Base-by-base conservation (phyloP, 2,113 vertebrate genomes). In the Sylvietta virens region DNA sequence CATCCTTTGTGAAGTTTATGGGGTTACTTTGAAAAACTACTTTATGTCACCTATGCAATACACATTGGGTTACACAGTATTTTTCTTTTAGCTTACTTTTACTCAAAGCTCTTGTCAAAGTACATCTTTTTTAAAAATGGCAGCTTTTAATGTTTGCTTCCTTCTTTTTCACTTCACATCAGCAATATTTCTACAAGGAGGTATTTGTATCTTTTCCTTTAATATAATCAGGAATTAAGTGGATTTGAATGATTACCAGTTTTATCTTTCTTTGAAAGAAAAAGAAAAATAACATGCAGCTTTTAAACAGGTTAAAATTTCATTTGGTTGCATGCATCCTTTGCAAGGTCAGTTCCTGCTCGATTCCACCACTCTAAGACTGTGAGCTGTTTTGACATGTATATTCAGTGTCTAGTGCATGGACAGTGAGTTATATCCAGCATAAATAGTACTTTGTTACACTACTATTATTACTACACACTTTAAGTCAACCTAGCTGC, bases 231-330 rank as follows among this genome's bases (percentile, higher is more conserved):
- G 61, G 47, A 88, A 70, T 60, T 28, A 51, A n/a, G 22, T 60
- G 50, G 54, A 37, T 83, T 74, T 64, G 10, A 80, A 5, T 14
- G 56, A 70, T 48, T 33, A 72, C 3, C 5, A 35, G n/a, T 81
- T 88, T 83, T 50, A 31, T 67, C 61, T 74, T 77, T 54, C 19
- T 40, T 64, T 73, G 18, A 28, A 65, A 91, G 20, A 2, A 3
- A 28, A 65, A 91, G 20, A 2, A 3, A 92, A 73, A 21, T 14
- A 39, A 5, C 50, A 65, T 0, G 0, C 40, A 83, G 64, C 20
- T 72, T 86, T 94, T 69, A 80, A 87, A 64, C 5, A 53, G 69
- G 80, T 81, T 91, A 93, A 85, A 85, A 70, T 92, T 51, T 93
- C 33, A 35, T 67, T 65, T 86, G 20, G 65, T 64, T 64, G 4